Evolutionary conservation across 2,797 vertebrate species (phyloP), one percentile per base, ranked within the genome.

Genomic region (Sebastiscus albofasciatus): DNA sequence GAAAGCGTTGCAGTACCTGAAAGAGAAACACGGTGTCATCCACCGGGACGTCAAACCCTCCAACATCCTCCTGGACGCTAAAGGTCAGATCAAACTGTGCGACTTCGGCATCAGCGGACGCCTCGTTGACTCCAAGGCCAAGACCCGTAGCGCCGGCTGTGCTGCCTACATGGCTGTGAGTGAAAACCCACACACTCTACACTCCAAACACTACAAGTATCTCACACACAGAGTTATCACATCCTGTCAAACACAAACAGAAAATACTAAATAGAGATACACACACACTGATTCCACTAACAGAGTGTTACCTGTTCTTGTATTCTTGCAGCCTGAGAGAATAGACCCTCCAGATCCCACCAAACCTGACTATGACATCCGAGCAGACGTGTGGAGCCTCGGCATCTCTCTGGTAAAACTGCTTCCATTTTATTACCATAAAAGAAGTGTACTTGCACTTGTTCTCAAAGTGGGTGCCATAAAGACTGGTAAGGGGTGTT

Each of bases 51-150:
- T 99, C 9, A 99, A 99, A 75, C 98, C 98, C 27, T 99, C 97
- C 59, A 99, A 99, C 92, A 99, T 99, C 92, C 94, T 99, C 64
- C 92, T 99, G 77, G 98, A 99, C 0, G 96, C 91, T 66, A 97
- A 97, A 93, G 98, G 98, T 61, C 97, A 98, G 94, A 97, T 99
- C 89, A 99, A 99, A 81, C 96, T 99, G 52, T 99, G 98, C 6
- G 98, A 99, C 91, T 99, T 99, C 0, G 98, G 98, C 79, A 99
- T 99, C 94, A 99, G 98, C 1, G 98, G 98, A 29, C 97, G 98
- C 61, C 97, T 99, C 0, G 98, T 99, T 0, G 98, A 99, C 92
- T 98, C 97, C 70, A 99, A 98, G 84, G 98, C 98, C 76, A 99
- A 98, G 90, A 99, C 98, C 1, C 96, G 98, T 80, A 98, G 98